Percentiles rank a stretch among this genome's conserved stretches.
Evolutionary conservation across 1,140 invertebrate species (phyloP).

Genomic region (Drosophila dunni): DNA sequence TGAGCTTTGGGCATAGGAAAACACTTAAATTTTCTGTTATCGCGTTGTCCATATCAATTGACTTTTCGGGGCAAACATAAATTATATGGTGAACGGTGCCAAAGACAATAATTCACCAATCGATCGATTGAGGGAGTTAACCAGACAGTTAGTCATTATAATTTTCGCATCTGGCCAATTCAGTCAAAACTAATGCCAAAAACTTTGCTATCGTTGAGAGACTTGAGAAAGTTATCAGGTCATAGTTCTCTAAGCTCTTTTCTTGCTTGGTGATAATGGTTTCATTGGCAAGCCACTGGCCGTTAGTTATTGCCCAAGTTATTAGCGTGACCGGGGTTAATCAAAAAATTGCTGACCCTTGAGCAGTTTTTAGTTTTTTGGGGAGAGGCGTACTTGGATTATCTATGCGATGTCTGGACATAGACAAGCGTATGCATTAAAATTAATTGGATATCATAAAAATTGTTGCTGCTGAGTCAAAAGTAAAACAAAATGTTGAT

Average conservation of each 20-base stretch:
- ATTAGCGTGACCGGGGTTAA: constrained; percentile 71
- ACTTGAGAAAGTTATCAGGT: constrained; percentile 53
- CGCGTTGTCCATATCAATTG: constrained; percentile 75
- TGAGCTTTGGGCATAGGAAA: constrained; percentile 52
- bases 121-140: constrained; percentile 37
- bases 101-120: constrained; percentile 77
- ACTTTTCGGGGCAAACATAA: constrained; percentile 75
- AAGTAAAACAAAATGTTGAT: constrained; percentile 13
- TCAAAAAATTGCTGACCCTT: constrained; percentile 76
- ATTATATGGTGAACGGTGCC: constrained; percentile 66
- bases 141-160: constrained; percentile 34
- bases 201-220: constrained; percentile 35
- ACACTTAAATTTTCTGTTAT: constrained; percentile 72
- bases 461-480: constrained; percentile 39
- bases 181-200: constrained; percentile 46
- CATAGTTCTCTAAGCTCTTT: constrained; percentile 6
- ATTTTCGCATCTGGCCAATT: constrained; percentile 73
- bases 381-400: constrained; percentile 24
- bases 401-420: constrained; percentile 36
- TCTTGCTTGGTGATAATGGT: constrained; percentile 57
- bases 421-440: constrained; percentile 68
- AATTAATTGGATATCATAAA: constrained; percentile 77
- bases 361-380: constrained; percentile 1
- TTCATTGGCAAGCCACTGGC: constrained; percentile 58
- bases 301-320: constrained; percentile 27